A percentile compares a stretch with the other conserved stretches of the same genome.
Conservation (phyloP, 2,113 vertebrate species). For the Crotalus viridis region DNA sequence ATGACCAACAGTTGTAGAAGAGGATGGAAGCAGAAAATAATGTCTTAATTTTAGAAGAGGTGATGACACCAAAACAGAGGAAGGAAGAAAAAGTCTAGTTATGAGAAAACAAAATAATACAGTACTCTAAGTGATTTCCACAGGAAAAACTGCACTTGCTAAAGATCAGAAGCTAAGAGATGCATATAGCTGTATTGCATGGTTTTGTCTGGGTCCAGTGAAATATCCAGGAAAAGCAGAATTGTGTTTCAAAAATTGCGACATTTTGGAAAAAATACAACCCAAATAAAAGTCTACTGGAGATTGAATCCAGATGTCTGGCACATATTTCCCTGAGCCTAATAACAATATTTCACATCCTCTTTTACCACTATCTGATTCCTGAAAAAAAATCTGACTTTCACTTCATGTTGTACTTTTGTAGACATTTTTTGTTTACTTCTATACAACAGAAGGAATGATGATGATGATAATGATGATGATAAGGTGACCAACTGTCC, state of each 20-base stretch:
- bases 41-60: slow-evolving; percentile 1
- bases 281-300: fast-evolving
- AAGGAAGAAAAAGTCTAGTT: background rate
- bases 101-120: background rate
- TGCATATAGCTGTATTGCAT: background rate
- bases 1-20: background rate
- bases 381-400: background rate
- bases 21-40: background rate
- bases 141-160: background rate
- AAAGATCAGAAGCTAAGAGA: background rate
- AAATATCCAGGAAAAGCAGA: slow-evolving; percentile 47
- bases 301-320: background rate
- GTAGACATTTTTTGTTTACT: background rate
- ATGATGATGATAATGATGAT: fast-evolving
- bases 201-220: background rate
- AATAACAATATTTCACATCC: background rate
- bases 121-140: background rate
- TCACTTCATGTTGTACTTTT: background rate
- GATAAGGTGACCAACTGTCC: no score
- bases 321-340: slow-evolving; percentile 48
- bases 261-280: slow-evolving; percentile 34
- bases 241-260: slow-evolving; percentile 49
- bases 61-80: no score
- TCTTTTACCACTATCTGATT: background rate
- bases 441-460: background rate